Evolutionary conservation across 2,888 invertebrate species (phyloP).

Genomic region (Tenthredo distinguenda): DNA sequence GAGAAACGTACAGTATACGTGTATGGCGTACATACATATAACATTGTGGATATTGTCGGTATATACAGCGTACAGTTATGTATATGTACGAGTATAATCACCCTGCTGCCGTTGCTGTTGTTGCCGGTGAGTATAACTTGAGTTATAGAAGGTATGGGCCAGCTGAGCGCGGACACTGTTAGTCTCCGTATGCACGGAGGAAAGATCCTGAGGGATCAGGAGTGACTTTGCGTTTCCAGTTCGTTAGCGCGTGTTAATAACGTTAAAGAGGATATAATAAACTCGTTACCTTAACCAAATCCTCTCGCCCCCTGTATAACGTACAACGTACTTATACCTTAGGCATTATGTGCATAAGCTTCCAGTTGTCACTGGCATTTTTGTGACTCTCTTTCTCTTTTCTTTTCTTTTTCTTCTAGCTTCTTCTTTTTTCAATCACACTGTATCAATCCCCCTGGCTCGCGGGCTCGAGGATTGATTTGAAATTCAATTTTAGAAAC

Average conservation of each 20-base stretch:
- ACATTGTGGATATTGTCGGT: background rate
- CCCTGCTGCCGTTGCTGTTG: background rate
- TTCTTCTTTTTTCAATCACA: background rate
- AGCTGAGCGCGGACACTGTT: constrained; percentile 62
- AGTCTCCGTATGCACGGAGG: background rate
- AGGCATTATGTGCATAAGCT: background rate
- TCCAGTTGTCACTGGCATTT: constrained; percentile 14
- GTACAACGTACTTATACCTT: background rate
- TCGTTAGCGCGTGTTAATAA: constrained; percentile 73
- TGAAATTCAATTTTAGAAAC: background rate
- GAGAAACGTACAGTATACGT: background rate
- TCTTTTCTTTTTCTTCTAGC: background rate
- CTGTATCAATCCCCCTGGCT: background rate
- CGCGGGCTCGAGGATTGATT: background rate
- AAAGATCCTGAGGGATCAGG: constrained; percentile 57
- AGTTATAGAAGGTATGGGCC: background rate
- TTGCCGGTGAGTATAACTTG: background rate
- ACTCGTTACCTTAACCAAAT: constrained; percentile 63
- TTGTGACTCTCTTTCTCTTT: background rate
- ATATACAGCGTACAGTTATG: background rate
- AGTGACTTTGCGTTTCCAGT: constrained; percentile 72
- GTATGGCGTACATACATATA: background rate
- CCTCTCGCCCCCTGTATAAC: background rate
- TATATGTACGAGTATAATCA: background rate
- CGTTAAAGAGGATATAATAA: constrained; percentile 71